Conservation (phyloP, 2,888 invertebrate species). For the Caenorhabditis auriculariae region DNA sequence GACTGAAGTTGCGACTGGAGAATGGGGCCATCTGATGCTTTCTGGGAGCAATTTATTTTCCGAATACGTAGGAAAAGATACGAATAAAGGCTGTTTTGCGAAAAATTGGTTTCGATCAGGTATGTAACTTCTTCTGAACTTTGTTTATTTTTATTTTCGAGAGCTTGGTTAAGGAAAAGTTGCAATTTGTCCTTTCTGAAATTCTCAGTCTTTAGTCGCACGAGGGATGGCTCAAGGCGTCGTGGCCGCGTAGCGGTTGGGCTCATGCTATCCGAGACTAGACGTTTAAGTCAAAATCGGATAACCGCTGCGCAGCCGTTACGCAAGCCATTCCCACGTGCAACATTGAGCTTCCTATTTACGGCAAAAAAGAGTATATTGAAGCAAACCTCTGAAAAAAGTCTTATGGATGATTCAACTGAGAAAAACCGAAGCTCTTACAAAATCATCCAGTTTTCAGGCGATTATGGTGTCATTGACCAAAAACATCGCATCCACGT, state of each 20-base stretch:
- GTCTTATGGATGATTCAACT: background rate
- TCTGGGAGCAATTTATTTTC: conserved; percentile 9
- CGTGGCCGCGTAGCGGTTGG: conserved; percentile 8
- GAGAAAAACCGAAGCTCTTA: background rate
- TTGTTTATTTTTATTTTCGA: background rate
- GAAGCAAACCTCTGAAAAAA: no score
- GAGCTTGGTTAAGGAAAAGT: background rate
- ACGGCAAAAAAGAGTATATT: no score
- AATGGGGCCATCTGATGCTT: conserved; percentile 25
- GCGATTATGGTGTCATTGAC: conserved; percentile 31
- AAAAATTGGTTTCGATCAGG: background rate
- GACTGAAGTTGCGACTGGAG: conserved; percentile 8
- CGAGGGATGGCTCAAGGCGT: conserved; percentile 4
- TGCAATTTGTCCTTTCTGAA: background rate
- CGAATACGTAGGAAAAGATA: background rate
- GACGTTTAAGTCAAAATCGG: no score
- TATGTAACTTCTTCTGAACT: background rate
- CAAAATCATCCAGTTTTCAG: conserved; percentile 3
- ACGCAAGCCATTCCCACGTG: no score
- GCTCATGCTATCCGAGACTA: no score
- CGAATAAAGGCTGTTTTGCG: background rate
- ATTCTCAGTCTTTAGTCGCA: background rate
- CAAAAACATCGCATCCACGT: conserved; percentile 18
- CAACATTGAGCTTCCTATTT: no score
- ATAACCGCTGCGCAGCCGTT: no score